Evolutionary conservation across 2,113 vertebrate genomes (phyloP).

Genomic region (Zeus faber): DNA sequence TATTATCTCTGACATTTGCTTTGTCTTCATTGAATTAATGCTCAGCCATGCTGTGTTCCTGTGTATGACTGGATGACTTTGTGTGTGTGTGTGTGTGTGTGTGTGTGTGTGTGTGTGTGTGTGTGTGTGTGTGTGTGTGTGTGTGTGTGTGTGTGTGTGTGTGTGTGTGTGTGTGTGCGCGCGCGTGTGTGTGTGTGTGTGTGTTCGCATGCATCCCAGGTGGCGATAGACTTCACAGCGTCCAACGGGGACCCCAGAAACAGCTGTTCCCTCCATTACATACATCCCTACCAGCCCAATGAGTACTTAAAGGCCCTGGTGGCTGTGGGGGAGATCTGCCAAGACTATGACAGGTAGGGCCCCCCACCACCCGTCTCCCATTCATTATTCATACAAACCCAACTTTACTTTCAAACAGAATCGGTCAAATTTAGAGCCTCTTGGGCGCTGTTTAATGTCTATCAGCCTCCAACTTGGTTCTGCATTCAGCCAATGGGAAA

Average conservation of each 20-base stretch:
- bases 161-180: slow-evolving; percentile 7
- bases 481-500: too few species aligned
- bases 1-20: slow-evolving; percentile 26
- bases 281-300: slow-evolving; percentile 98
- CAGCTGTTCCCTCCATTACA: slow-evolving; percentile 98
- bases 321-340: slow-evolving; percentile 97
- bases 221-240: slow-evolving; percentile 98
- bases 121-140: neutral
- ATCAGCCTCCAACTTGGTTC: too few species aligned
- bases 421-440: too few species aligned
- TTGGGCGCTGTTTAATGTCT: too few species aligned
- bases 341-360: slow-evolving; percentile 97
- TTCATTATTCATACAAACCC: too few species aligned
- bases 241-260: slow-evolving; percentile 96
- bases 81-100: slow-evolving; percentile 3
- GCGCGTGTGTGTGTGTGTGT: slow-evolving; percentile 9
- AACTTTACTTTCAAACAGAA: too few species aligned
- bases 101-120: neutral
- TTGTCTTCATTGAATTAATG: slow-evolving; percentile 11
- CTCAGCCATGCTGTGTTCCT: neutral
- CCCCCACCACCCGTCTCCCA: too few species aligned
- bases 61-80: neutral
- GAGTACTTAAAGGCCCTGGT: slow-evolving; percentile 97
- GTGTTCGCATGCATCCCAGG: slow-evolving; percentile 68
- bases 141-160: slow-evolving; percentile 1